A percentile compares a stretch with the other conserved stretches of the same genome.
These are phyloP conservation scores for Villa cingulata DNA, from an alignment of 2,888 invertebrate species.

Conservation along the genomic window DNA sequence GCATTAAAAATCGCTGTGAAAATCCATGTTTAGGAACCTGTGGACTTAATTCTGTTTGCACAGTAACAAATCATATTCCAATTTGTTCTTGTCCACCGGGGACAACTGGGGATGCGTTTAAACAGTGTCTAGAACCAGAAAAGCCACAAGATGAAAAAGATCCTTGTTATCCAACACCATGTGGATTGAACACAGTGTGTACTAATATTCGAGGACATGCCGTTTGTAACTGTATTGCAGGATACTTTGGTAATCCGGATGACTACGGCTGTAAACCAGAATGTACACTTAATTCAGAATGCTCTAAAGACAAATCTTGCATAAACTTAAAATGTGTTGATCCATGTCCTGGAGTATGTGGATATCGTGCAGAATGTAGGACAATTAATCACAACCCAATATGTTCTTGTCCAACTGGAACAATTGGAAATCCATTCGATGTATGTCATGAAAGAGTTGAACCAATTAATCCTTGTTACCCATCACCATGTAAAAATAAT, in stretches of 20 bases:
- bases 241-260: constrained; percentile 55
- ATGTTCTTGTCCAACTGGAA: constrained; percentile 60
- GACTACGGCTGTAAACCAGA: constrained; percentile 65
- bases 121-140: constrained; percentile 33
- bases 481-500: constrained; percentile 70
- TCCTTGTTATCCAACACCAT: constrained; percentile 58
- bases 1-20: constrained; percentile 66
- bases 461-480: constrained; percentile 61
- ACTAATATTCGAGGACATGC: constrained; percentile 41
- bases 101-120: constrained; percentile 50
- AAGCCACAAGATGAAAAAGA: constrained; percentile 29
- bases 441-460: constrained; percentile 41
- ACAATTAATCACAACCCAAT: constrained; percentile 75
- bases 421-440: constrained; percentile 69
- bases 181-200: constrained; percentile 66
- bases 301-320: constrained; percentile 59
- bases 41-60: constrained; percentile 67
- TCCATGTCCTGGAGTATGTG: constrained; percentile 69
- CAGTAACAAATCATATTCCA: constrained; percentile 55
- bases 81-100: constrained; percentile 49
- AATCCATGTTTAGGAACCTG: constrained; percentile 75
- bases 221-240: constrained; percentile 61
- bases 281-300: constrained; percentile 70
- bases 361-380: constrained; percentile 60
- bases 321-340: constrained; percentile 65